A percentile compares a stretch with the other conserved stretches of the same genome.
Conservation (phyloP, 2,888 invertebrate species). For the Leucophora obtusa region DNA sequence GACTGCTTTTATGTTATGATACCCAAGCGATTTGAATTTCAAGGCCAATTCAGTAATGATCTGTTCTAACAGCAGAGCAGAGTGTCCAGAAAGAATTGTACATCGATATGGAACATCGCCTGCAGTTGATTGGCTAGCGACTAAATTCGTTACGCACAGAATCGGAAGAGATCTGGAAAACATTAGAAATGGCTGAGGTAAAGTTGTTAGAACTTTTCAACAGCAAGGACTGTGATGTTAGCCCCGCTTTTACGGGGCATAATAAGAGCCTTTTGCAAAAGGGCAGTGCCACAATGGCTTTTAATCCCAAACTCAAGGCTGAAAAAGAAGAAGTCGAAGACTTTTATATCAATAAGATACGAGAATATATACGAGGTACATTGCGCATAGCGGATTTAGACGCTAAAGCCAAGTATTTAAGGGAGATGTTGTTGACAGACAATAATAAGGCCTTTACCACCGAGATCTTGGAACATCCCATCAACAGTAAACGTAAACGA, state of each 20-base stretch:
- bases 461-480: slow-evolving; percentile 69
- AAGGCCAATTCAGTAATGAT: slow-evolving; percentile 86
- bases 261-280: slow-evolving; percentile 61
- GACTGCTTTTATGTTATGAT: slow-evolving; percentile 92
- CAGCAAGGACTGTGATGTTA: slow-evolving; percentile 87
- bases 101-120: slow-evolving; percentile 88
- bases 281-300: slow-evolving; percentile 57
- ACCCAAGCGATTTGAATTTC: slow-evolving; percentile 92
- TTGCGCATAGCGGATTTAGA: slow-evolving; percentile 93
- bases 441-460: slow-evolving; percentile 68
- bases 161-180: slow-evolving; percentile 97
- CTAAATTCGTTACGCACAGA: slow-evolving; percentile 91
- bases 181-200: slow-evolving; percentile 94
- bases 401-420: slow-evolving; percentile 89
- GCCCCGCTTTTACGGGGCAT: slow-evolving; percentile 68
- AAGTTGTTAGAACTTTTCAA: slow-evolving; percentile 90
- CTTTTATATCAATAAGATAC: slow-evolving; percentile 96
- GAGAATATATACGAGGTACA: slow-evolving; percentile 92
- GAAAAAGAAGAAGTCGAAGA: slow-evolving; percentile 95
- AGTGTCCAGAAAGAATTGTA: slow-evolving; percentile 87
- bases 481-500: slow-evolving; percentile 83
- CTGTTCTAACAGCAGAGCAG: slow-evolving; percentile 81
- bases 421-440: slow-evolving; percentile 83
- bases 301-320: slow-evolving; percentile 84
- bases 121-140: slow-evolving; percentile 88